phyloP scores from a whole-genome alignment of 2,797 vertebrate genomes.

The Allobates femoralis region DNA sequence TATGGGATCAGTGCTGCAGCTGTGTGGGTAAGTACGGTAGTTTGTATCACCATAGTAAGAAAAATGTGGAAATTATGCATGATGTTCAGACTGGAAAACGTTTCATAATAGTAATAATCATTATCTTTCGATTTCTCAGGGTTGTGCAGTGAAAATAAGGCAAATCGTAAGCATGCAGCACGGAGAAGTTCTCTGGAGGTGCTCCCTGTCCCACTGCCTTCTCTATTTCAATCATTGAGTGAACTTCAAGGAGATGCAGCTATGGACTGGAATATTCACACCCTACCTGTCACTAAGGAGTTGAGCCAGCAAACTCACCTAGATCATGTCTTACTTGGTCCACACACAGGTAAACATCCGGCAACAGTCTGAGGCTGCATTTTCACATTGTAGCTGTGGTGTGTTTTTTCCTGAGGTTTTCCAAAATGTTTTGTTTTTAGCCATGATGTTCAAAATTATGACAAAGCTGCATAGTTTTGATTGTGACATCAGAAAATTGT shows the following conservation, averaged over 20 bases:
- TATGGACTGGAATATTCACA: slow-evolving; percentile 60
- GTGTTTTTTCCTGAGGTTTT: too few relatives aligned
- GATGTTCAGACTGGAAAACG: neutral
- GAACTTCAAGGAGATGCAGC: slow-evolving; percentile 61
- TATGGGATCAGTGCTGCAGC: slow-evolving; percentile 67
- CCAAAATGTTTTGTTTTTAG: too few relatives aligned
- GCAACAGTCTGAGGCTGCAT: too few relatives aligned
- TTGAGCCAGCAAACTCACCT: slow-evolving; percentile 39
- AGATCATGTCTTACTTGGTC: slow-evolving; percentile 49
- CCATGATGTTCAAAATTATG: too few relatives aligned
- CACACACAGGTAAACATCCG: slow-evolving; percentile 25
- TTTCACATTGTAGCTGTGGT: too few relatives aligned
- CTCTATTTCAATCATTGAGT: slow-evolving; percentile 64
- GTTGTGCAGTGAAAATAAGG: slow-evolving; percentile 55
- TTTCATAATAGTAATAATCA: neutral
- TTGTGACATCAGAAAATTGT: too few relatives aligned
- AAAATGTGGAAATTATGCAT: too few relatives aligned
- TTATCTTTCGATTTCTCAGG: slow-evolving; percentile 31
- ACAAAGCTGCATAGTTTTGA: too few relatives aligned
- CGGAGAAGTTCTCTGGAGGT: slow-evolving; percentile 62
- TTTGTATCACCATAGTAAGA: neutral
- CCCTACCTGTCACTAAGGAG: slow-evolving; percentile 50
- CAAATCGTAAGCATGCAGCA: slow-evolving; percentile 33
- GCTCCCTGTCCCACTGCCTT: slow-evolving; percentile 62
- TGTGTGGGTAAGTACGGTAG: slow-evolving; percentile 62